Base-by-base conservation (phyloP, 2,888 invertebrate genomes). In the Volucella inflata region DNA sequence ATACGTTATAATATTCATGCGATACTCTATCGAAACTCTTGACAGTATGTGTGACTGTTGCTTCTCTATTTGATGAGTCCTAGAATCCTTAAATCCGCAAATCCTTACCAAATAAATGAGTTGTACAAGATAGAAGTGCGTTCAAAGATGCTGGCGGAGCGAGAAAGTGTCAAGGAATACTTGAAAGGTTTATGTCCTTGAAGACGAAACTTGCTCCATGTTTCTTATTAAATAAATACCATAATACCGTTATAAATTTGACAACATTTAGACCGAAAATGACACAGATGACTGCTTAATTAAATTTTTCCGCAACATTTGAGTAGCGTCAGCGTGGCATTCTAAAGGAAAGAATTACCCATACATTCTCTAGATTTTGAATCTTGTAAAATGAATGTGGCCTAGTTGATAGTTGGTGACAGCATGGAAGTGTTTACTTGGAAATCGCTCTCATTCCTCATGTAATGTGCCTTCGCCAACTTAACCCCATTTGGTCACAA, bases 1-100 rank as follows among this genome's bases (percentile, higher is more conserved):
- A 71, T 11, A n/a, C 53, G 48, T 48, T 64, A 48, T 11, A 40
- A 53, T 62, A 51, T 30, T 14, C 3, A 48, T 67, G 21, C 38
- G 21, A 65, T 57, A 71, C 71, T 64, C 59, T 71, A 76, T 85
- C 75, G 80, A 76, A 67, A 85, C 71, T 71, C 65, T 62, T 65
- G 53, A 4, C 21, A 40, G 55, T 59, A 55, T 62, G 36, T 38
- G 40, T 38, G 30, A 36, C 53, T 75, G 65, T 70, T 70, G 36
- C 53, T 55, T 40, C 14, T 55, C 12, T 0, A 8, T 4, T 11
- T 51, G 8, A 8, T 2, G 40, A n/a, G 57, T 17, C 30, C 6
- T 30, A 30, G 30, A 30, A 30, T 21, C 21, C 21, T 21, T 21
- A 21, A 65, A 36, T 62, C 40, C 17, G 48, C 50, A 14, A 44